Conservation (phyloP, 2,888 invertebrate genomes). For the Chymomyza caudatula region DNA sequence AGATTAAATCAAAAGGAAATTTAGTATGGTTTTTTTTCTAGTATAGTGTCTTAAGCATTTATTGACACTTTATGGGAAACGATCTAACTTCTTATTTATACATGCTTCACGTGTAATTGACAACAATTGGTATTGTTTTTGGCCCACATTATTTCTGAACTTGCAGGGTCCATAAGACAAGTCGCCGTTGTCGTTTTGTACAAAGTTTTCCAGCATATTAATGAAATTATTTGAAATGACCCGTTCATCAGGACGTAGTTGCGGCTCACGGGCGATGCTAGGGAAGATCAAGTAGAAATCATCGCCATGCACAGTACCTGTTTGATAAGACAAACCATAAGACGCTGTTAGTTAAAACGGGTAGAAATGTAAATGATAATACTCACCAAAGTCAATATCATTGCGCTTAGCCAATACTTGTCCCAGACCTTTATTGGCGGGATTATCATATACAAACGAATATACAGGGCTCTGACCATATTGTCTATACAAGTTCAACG, state of each 20-base stretch:
- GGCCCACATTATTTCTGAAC: slow-evolving; percentile 47
- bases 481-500: slow-evolving; percentile 81
- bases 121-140: slow-evolving; percentile 37
- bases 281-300: not conserved
- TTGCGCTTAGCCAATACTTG: slow-evolving; percentile 79
- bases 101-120: slow-evolving; percentile 48
- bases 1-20: no score
- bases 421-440: slow-evolving; percentile 81
- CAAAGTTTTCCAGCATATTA: slow-evolving; percentile 5
- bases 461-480: slow-evolving; percentile 81
- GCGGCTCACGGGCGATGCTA: not conserved
- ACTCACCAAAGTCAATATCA: slow-evolving; percentile 80
- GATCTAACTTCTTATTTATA: slow-evolving; percentile 24
- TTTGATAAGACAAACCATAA: not conserved
- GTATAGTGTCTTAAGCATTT: not conserved
- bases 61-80: slow-evolving; percentile 23
- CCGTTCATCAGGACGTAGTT: not conserved
- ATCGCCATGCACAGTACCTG: not conserved
- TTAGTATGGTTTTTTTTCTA: no score
- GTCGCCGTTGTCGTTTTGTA: slow-evolving; percentile 13
- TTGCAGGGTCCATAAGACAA: slow-evolving; percentile 53
- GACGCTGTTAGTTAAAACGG: not conserved
- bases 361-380: not conserved
- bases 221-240: not conserved
- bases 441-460: slow-evolving; percentile 83